Evolutionary conservation across 2,797 vertebrate genomes (phyloP).

Genomic region (Eulemur mongoz): DNA sequence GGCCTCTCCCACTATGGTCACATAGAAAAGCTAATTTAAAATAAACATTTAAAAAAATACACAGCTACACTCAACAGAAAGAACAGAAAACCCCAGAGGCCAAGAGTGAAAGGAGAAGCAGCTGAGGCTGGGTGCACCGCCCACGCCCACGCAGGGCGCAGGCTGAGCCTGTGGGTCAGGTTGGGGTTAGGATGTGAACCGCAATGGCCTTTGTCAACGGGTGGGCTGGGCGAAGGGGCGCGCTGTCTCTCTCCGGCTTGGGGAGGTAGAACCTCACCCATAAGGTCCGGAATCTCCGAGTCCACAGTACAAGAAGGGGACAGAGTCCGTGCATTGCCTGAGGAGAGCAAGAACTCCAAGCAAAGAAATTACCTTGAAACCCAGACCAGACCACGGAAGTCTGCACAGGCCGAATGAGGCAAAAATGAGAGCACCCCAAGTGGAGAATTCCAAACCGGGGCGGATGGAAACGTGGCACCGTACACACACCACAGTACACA

Average conservation of each 20-base stretch:
- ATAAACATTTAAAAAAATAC: not conserved
- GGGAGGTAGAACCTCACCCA: no score
- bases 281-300: no score
- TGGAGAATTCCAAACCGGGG: no score
- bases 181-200: not conserved
- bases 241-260: not conserved
- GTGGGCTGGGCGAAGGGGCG: no score
- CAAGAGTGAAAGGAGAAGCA: not conserved
- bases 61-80: not conserved
- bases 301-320: no score
- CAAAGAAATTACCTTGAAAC: not conserved
- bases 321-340: not conserved
- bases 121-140: fast-evolving
- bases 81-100: not conserved
- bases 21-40: not conserved
- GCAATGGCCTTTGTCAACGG: no score
- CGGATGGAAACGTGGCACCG: not conserved
- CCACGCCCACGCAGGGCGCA: not conserved
- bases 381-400: not conserved
- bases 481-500: not conserved
- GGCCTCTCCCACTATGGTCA: not conserved
- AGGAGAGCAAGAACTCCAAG: no score
- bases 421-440: not conserved
- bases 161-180: no score
- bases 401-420: no score